Conservation (phyloP, 2,888 invertebrate genomes). For the Oxytorus armatus region DNA sequence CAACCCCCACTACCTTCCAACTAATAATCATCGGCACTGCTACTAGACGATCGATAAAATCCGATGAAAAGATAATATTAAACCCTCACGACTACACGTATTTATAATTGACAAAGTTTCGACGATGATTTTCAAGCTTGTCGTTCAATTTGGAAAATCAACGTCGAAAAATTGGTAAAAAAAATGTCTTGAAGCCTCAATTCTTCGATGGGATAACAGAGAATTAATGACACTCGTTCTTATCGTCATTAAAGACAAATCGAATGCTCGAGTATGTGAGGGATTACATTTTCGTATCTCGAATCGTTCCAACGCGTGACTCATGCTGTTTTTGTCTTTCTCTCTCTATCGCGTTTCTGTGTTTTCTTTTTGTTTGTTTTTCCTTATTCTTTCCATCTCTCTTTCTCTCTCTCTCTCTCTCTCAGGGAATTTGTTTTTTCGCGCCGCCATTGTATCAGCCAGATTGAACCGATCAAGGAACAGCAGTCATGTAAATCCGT, state of each 20-base stretch:
- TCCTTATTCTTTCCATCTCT: constrained; percentile 34
- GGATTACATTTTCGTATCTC: constrained; percentile 12
- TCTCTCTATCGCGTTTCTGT: constrained; percentile 27
- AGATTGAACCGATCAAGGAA: constrained; percentile 70
- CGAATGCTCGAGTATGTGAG: not conserved
- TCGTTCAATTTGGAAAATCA: no score
- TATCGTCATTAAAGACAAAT: no score
- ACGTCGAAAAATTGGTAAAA: no score
- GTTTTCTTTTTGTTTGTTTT: constrained; percentile 37
- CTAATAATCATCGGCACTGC: not conserved
- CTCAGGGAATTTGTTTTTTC: constrained; percentile 64
- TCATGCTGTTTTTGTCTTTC: not conserved
- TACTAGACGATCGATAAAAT: constrained; percentile 34
- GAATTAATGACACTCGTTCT: no score
- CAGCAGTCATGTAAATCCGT: constrained; percentile 70
- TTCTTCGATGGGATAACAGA: no score
- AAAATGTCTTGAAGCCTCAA: no score
- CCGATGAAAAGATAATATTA: constrained; percentile 29
- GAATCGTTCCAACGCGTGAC: constrained; percentile 15
- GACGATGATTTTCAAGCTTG: no score
- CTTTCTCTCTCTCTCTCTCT: constrained; percentile 12
- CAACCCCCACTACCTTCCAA: not conserved
- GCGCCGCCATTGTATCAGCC: constrained; percentile 75
- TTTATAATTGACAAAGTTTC: no score
- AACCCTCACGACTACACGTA: no score